phyloP scores from a whole-genome alignment of 2,797 vertebrate species.

The Chrosomus eos region DNA sequence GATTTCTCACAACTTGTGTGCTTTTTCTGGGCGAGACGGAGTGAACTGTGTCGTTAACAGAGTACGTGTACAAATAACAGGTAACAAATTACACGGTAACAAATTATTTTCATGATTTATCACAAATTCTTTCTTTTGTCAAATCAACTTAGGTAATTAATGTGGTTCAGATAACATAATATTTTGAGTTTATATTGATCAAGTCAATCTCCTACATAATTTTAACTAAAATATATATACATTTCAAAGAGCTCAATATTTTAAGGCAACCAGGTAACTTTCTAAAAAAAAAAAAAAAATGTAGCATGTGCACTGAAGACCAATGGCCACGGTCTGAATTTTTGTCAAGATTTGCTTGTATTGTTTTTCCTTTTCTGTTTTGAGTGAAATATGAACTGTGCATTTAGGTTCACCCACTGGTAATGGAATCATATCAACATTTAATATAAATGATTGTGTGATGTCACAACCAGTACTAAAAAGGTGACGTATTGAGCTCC shows the following conservation, averaged over 20 bases:
- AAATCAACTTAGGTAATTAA: no score
- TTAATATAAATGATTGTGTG: background rate
- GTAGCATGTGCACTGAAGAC: background rate
- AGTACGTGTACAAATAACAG: no score
- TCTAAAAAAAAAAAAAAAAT: no score
- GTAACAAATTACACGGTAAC: no score
- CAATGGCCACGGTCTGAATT: background rate
- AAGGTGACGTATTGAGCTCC: background rate
- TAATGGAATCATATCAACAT: background rate
- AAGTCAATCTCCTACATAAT: no score
- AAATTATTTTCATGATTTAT: no score
- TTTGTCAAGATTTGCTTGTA: background rate
- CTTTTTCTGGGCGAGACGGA: background rate
- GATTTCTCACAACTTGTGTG: background rate
- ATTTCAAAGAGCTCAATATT: no score
- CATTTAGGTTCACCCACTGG: background rate
- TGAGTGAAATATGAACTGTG: background rate
- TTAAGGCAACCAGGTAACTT: no score
- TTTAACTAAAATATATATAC: fast-evolving
- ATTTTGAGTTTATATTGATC: no score
- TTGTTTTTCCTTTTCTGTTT: background rate
- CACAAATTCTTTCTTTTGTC: no score
- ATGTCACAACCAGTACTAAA: conserved; percentile 17
- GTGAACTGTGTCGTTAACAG: no score
- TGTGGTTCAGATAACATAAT: no score